Evolutionary conservation across 2,113 vertebrate species (phyloP).

Genomic region (Odontesthes bonariensis): DNA sequence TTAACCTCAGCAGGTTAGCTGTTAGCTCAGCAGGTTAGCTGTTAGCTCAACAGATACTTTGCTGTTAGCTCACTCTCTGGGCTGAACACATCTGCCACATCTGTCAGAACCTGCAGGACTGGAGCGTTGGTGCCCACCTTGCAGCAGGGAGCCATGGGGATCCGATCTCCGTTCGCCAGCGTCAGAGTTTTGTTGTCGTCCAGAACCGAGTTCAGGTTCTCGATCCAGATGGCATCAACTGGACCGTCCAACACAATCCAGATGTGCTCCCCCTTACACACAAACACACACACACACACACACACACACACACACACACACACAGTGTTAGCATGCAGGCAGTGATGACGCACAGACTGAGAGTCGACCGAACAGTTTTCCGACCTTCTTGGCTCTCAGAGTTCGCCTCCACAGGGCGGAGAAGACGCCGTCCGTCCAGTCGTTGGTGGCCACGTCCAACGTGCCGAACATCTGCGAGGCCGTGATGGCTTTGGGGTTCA

Average conservation of each 20-base stretch:
- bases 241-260: constrained; percentile 86
- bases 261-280: constrained; percentile 79
- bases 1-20: too few species aligned
- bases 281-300: too few species aligned
- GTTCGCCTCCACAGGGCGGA: constrained; percentile 91
- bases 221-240: constrained; percentile 86
- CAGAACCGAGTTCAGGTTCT: constrained; percentile 84
- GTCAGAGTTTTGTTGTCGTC: constrained; percentile 87
- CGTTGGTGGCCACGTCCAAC: constrained; percentile 89
- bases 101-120: too few species aligned
- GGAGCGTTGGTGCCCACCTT: constrained; percentile 69
- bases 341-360: too few species aligned
- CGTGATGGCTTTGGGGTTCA: constrained; percentile 91
- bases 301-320: too few species aligned
- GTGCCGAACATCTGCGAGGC: constrained; percentile 91
- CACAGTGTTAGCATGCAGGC: too few species aligned
- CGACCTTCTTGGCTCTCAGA: constrained; percentile 88
- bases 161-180: constrained; percentile 84
- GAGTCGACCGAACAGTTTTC: too few species aligned
- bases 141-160: constrained; percentile 85
- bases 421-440: constrained; percentile 91
- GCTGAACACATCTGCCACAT: too few species aligned
- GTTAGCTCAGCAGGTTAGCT: too few species aligned
- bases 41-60: too few species aligned
- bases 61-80: too few species aligned